phyloP scores from a whole-genome alignment of 1,140 invertebrate species.

The Homarus americanus region DNA sequence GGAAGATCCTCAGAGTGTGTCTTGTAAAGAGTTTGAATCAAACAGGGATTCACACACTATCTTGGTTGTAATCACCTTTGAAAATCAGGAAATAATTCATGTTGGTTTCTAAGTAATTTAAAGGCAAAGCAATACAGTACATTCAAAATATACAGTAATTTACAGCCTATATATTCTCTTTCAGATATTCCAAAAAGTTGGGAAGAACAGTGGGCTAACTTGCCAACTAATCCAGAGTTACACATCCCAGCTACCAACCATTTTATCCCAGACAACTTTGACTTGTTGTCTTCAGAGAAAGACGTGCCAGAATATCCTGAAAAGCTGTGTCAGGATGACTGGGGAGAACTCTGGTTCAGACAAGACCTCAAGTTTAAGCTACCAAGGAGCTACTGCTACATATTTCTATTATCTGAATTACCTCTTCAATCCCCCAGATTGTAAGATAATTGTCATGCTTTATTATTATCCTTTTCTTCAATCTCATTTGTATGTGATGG shows the following conservation, averaged over 20 bases:
- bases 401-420: slow-evolving; percentile 83
- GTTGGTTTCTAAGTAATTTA: too few species aligned
- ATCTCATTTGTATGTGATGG: too few species aligned
- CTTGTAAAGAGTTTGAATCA: too few species aligned
- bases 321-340: slow-evolving; percentile 82
- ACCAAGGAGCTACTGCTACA: slow-evolving; percentile 75
- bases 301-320: slow-evolving; percentile 81
- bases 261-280: slow-evolving; percentile 91
- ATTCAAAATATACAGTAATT: too few species aligned
- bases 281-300: slow-evolving; percentile 80
- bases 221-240: slow-evolving; percentile 76
- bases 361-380: slow-evolving; percentile 54
- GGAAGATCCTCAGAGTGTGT: too few species aligned
- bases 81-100: too few species aligned
- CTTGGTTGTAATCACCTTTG: too few species aligned
- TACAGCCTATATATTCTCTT: background rate
- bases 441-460: too few species aligned
- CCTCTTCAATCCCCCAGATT: slow-evolving; percentile 90
- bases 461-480: too few species aligned
- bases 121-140: too few species aligned
- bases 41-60: too few species aligned
- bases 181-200: slow-evolving; percentile 75
- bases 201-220: slow-evolving; percentile 77
- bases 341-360: slow-evolving; percentile 66
- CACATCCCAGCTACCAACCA: slow-evolving; percentile 87